phyloP scores from a whole-genome alignment of 2,113 vertebrate genomes.

The Climacteris rufus region DNA sequence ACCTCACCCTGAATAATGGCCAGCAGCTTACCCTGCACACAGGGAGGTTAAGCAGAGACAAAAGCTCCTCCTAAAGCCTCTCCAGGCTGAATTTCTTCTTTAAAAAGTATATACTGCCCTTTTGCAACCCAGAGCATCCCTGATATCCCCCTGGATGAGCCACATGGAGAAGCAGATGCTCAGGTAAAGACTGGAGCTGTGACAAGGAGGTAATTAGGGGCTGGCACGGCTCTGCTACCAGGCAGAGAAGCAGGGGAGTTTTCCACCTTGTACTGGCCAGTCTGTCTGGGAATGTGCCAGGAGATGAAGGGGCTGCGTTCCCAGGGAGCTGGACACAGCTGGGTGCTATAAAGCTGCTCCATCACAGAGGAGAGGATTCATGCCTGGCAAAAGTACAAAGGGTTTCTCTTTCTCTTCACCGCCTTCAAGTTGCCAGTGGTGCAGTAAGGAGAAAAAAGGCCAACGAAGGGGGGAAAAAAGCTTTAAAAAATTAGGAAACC shows the following conservation, averaged over 20 bases:
- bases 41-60: neutral
- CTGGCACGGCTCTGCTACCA: neutral
- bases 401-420: neutral
- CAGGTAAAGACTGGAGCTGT: neutral
- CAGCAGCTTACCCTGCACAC: neutral
- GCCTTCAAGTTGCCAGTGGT: neutral
- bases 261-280: neutral
- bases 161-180: neutral
- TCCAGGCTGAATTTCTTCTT: neutral
- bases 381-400: neutral
- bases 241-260: neutral
- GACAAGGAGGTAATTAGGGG: neutral
- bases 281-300: neutral
- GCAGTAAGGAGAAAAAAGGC: neutral
- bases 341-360: neutral
- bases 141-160: neutral
- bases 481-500: neutral
- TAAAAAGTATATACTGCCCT: neutral
- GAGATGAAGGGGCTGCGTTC: neutral
- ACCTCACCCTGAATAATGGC: neutral
- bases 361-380: neutral
- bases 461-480: neutral
- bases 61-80: neutral
- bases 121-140: neutral
- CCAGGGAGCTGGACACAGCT: neutral